Evolutionary conservation across 2,888 invertebrate species (phyloP), one percentile per base, ranked within the genome.

Genomic region (Melanostoma mellinum): DNA sequence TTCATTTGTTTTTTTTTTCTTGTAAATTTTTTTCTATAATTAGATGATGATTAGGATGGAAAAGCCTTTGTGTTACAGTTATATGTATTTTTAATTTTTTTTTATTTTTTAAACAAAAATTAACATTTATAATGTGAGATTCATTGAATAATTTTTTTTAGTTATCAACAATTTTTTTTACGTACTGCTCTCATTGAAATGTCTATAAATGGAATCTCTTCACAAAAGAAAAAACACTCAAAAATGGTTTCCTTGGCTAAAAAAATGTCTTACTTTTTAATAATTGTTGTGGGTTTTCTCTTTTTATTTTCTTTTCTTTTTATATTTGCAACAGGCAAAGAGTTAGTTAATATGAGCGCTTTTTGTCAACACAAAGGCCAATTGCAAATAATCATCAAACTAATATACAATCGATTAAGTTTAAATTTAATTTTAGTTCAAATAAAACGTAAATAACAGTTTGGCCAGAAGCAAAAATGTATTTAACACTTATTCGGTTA

Each of bases 311-410:
- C 20, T 20, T 20, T 20, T 20, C 20, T 20, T 20, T 74, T 85
- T 78, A 73, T 81, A 85, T 88, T 87, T 87, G 86, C 86, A 87
- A 86, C 85, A 85, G 81, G 87, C 86, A 88, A 86, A 87, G 86
- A 63, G 60, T 86, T 76, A 85, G 86, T 87, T 85, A 76, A 80
- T 85, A 87, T 89, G 89, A 90, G 91, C 91, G 89, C 91, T 91
- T 91, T 91, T 91, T 90, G 89, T 90, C 91, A 91, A 91, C 90
- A 91, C 90, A 91, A 91, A 91, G 90, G 91, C 90, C 91, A 91
- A 91, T 91, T 91, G 90, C 91, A 91, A 90, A 90, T 91, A 91
- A 90, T 91, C 91, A 91, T 90, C 91, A 90, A 90, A 90, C 91
- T 91, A 90, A 90, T 89, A 88, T 88, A 75, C 65, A 71, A 68